phyloP scores from a whole-genome alignment of 2,888 invertebrate genomes.

The Cataglyphis cursor region DNA sequence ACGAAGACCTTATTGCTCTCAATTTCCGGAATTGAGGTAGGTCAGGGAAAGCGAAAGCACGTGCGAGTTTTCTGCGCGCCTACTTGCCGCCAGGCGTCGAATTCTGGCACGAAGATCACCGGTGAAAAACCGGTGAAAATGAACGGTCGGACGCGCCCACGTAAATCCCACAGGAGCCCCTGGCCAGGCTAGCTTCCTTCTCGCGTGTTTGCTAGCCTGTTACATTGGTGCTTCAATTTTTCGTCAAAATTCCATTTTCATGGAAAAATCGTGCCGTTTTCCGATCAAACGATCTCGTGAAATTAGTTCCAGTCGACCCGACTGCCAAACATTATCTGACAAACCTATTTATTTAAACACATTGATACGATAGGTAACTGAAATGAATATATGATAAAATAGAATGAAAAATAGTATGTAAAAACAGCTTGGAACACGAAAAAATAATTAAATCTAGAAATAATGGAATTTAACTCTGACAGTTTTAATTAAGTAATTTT shows the following conservation, averaged over 20 bases:
- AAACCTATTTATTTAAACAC: slow-evolving; percentile 11
- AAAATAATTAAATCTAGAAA: slow-evolving; percentile 15
- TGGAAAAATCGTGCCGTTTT: slow-evolving; percentile 61
- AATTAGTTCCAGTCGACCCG: not conserved
- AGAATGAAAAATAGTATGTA: not conserved
- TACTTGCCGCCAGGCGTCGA: slow-evolving; percentile 65
- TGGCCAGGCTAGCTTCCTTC: slow-evolving; percentile 55
- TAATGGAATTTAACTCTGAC: not conserved
- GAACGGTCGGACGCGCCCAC: slow-evolving; percentile 17
- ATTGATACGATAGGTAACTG: not conserved
- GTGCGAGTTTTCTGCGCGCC: slow-evolving; percentile 69
- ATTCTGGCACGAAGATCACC: slow-evolving; percentile 69
- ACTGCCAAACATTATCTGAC: not conserved
- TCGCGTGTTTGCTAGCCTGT: slow-evolving; percentile 75
- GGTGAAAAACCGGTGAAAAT: slow-evolving; percentile 72
- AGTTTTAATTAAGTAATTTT: slow-evolving; percentile 11
- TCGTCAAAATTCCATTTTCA: slow-evolving; percentile 79
- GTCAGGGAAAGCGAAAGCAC: slow-evolving; percentile 71
- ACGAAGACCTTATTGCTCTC: slow-evolving; percentile 53
- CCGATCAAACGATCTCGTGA: slow-evolving; percentile 22
- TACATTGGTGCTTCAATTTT: slow-evolving; percentile 78
- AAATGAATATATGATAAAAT: not conserved
- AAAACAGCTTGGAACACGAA: not conserved
- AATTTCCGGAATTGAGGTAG: slow-evolving; percentile 64
- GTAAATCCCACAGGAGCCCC: slow-evolving; percentile 67